Base-by-base conservation (phyloP, 2,888 invertebrate species). In the Epistrophella euchroma region DNA sequence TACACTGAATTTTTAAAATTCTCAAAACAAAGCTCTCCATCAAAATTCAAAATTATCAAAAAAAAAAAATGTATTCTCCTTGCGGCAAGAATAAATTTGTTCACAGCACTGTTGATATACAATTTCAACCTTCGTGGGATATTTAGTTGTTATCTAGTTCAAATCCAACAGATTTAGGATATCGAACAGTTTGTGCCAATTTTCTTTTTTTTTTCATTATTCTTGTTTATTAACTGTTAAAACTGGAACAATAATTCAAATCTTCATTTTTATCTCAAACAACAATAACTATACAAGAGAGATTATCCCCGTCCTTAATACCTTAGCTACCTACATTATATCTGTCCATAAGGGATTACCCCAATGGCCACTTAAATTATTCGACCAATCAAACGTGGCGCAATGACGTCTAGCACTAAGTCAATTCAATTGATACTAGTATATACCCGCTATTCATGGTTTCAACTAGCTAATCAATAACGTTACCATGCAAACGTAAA, bases 381-480 rank as follows among this genome's bases (percentile, higher is more conserved):
- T 55, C 52, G 52, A 22, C 71, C 79, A 84, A 84, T 84, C 71
- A 80, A 66, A 60, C 4, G 19, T 40, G 22, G 50, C 22, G 17
- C 10, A 40, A 56, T 81, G 76, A 76, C 76, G 81, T 81, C 62
- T 73, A 62, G 66, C 17, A n/a, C 35, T 68, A 56, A 45, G 25
- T 25, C 25, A 52, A 25, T 52, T 43, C 50, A 85, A 85, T 85
- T 81, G 62, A 85, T 85, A 81, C 68, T 43, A 80, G 58, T 66
- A 64, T 83, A 19, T 11, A 83, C 78, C 68, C 47, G 68, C 13
- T 45, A 60, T 47, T 72, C 80, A 70, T 70, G 60, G 76, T 73
- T 81, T 70, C 66, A 66, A 50, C 64, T 32, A 76, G 76, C 47
- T 70, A 85, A 85, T 85, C 81, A 81, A 85, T 81, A 81, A 73